Base-by-base conservation (phyloP, 2,797 vertebrate species). In the Euthynnus affinis region DNA sequence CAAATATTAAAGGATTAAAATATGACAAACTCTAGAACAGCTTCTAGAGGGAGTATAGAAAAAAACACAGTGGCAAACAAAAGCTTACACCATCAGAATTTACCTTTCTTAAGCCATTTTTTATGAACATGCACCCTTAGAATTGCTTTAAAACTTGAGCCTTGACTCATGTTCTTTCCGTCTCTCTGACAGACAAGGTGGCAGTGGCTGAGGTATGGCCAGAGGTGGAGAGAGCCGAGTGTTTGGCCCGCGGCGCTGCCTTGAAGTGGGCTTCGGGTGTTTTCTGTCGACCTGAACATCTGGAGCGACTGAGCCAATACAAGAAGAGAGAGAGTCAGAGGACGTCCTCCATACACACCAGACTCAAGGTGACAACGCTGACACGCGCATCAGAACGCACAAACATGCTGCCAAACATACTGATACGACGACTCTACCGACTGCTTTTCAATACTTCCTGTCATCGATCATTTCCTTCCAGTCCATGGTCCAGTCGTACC, bases 251-350 rank as follows among this genome's bases (percentile, higher is more conserved):
- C 10, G 98, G 98, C 1, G 96, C 97, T 0, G 98, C 98, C 10
- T 93, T 99, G 74, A 99, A 99, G 93, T 99, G 98, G 98, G 98
- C 98, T 3, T 99, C 98, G 0, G 97, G 96, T 14, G 94, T 99
- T 63, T 99, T 99, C 92, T 98, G 97, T 86, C 92, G 89, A n/a
- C 97, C 98, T 0, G 97, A 99, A 80, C 96, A 99, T 67, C 92
- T 99, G 93, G 96, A 97, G 87, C 94, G 95, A 13, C 94, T 99
- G 3, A 86, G 93, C 66, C 96, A 98, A 60, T 99, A 99, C 93
- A 95, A 90, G 62, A 97, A 95, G 91, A 94, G 98, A 0, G 98
- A 99, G 88, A 94, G 91, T 0, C 98, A 98, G 89, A 95, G 98
- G 67, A 99, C 97, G 42, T 80, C 92, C 29, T 98, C 96, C 76